phyloP scores from a whole-genome alignment of 1,140 invertebrate genomes.

The Ctenoplectra terminalis region DNA sequence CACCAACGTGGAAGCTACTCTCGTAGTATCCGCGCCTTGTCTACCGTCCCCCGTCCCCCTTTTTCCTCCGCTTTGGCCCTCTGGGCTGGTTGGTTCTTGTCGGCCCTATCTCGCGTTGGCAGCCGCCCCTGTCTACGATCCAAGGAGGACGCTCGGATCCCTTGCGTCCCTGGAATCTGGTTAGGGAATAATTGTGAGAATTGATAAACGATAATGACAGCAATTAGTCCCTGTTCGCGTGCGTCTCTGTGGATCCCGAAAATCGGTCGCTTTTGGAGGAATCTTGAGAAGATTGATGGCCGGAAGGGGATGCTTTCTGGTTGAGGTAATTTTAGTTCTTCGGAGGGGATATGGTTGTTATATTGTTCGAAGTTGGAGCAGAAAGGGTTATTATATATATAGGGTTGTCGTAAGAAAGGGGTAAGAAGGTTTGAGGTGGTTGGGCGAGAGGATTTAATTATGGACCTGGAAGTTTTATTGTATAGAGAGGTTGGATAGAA shows the following conservation, averaged over 20 bases:
- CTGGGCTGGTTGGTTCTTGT: conserved; percentile 28
- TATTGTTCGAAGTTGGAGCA: too few species aligned
- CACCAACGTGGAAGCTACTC: conserved; percentile 37
- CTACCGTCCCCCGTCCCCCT: conserved; percentile 5
- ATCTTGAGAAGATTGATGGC: background rate
- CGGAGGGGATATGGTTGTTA: too few species aligned
- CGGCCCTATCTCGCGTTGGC: conserved; percentile 39
- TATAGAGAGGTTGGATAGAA: too few species aligned
- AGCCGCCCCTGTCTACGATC: conserved; percentile 24
- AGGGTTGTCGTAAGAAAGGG: too few species aligned
- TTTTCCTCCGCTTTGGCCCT: conserved; percentile 9
- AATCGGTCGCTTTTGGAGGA: background rate
- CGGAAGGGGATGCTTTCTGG: too few species aligned
- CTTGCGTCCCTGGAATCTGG: background rate
- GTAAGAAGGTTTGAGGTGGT: too few species aligned
- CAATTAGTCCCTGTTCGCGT: background rate
- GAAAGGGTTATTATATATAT: too few species aligned
- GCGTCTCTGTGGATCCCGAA: background rate
- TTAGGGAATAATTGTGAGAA: conserved; percentile 28
- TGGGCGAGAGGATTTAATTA: too few species aligned
- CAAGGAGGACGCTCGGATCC: conserved; percentile 11
- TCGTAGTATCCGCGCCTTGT: conserved; percentile 26
- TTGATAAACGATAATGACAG: conserved; percentile 31
- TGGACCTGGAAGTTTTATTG: too few species aligned
- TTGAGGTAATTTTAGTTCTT: too few species aligned